These are phyloP conservation scores for Hirtodrosophila confusa DNA, from an alignment of 2,888 invertebrate genomes.

Conservation along the genomic window DNA sequence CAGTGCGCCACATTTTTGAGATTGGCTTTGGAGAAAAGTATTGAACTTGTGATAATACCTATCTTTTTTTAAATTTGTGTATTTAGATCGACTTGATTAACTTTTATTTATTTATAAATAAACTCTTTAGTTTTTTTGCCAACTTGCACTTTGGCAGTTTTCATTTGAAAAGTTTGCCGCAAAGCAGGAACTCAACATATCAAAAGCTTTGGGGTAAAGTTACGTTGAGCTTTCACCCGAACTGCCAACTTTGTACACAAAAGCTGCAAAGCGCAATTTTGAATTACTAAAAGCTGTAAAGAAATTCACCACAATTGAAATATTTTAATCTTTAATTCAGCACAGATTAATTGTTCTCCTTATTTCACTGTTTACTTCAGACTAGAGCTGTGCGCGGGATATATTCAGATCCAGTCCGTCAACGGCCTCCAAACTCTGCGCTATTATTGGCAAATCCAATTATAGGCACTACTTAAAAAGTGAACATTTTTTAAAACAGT, in stretches of 20 bases:
- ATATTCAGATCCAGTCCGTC: no score
- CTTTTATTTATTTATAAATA: neutral
- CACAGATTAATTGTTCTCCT: no score
- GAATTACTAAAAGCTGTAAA: neutral
- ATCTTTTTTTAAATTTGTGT: neutral
- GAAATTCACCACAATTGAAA: neutral
- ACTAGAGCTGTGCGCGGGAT: no score
- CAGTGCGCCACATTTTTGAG: constrained; percentile 3
- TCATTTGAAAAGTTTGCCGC: constrained; percentile 29
- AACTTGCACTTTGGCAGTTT: neutral
- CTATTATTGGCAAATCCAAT: no score
- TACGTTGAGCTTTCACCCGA: constrained; percentile 11
- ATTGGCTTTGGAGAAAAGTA: neutral
- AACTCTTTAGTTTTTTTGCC: neutral
- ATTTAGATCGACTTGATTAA: neutral
- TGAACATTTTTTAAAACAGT: no score
- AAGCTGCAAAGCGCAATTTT: constrained; percentile 17
- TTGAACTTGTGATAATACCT: neutral
- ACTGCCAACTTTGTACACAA: constrained; percentile 35
- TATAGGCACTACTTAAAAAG: no score
- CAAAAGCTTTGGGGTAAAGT: constrained; percentile 35
- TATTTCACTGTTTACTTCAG: no score
- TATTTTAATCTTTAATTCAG: neutral
- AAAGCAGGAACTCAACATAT: constrained; percentile 35
- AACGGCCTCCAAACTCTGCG: no score